Evolutionary conservation across 2,888 invertebrate species (phyloP), one percentile per base, ranked within the genome.

Genomic region (Orgyia antiqua): DNA sequence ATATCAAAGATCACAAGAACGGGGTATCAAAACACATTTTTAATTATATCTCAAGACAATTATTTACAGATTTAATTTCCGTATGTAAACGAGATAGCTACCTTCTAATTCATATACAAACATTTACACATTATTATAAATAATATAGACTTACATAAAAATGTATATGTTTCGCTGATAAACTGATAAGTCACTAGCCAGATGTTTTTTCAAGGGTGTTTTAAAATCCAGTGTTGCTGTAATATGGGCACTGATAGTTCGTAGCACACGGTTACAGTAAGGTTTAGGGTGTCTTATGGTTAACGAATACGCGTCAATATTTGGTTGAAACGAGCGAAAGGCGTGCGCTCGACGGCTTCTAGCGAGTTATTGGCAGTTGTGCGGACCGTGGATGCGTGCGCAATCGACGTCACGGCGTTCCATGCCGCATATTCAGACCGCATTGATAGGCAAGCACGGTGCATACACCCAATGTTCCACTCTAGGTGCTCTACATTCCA

Each of bases 321-420:
- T 60, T 51, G 36, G 56, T 49, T 54, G 44, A 39, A 44, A 6
- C 15, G 54, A 45, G 51, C 54, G 51, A 46, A 54, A 51, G 68
- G 68, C 72, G 73, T 74, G 75, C 68, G 69, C 75, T 74, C 68
- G 69, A 59, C 58, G 59, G 50, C 58, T 62, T 48, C 61, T 62
- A 53, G 60, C 55, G 67, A 57, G 60, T 44, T 70, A 79, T 76
- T 75, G 73, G 78, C 68, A 56, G 49, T 49, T n/a, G n/a, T 31
- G 58, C 45, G 45, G 38, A 47, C 53, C 57, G 57, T 47, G 53
- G 49, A 40, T 67, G 69, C 71, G 72, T 65, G 73, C 73, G 70
- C 70, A 66, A 35, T 38, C 52, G 64, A 44, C 48, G 50, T 46
- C 47, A 45, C 46, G 39, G 33, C 48, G 48, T 44, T 9, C 23